A percentile compares a stretch with the other conserved stretches of the same genome.
Evolutionary conservation across 2,113 vertebrate genomes (phyloP).

Genomic region (Caranx melampygus): DNA sequence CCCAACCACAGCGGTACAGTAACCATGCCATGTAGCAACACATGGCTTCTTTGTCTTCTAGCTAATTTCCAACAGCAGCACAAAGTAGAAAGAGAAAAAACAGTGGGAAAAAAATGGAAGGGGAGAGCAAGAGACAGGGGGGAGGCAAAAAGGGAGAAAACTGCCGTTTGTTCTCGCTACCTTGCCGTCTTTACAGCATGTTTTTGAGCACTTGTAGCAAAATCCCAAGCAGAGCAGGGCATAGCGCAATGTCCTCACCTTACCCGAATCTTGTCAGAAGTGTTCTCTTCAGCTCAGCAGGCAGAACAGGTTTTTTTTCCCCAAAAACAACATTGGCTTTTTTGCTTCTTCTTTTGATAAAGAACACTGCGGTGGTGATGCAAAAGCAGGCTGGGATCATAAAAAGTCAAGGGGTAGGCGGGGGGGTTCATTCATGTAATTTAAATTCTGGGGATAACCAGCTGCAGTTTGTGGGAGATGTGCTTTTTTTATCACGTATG

Average conservation of each 20-base stretch:
- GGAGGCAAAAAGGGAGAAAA: slow-evolving; percentile 42
- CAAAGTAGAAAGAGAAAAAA: slow-evolving; percentile 24
- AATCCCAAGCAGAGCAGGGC: slow-evolving; percentile 34
- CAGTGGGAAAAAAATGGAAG: slow-evolving; percentile 9
- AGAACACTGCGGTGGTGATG: slow-evolving; percentile 38
- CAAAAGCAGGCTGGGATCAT: slow-evolving; percentile 18
- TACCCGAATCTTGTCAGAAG: slow-evolving; percentile 58
- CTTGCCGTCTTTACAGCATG: slow-evolving; percentile 36
- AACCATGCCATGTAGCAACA: slow-evolving; percentile 74
- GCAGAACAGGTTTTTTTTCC: slow-evolving; percentile 45
- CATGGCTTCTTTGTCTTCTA: slow-evolving; percentile 76
- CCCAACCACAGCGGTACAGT: slow-evolving; percentile 69
- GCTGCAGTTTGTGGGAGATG: slow-evolving; percentile 2
- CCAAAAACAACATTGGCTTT: slow-evolving; percentile 49
- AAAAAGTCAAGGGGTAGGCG: slow-evolving; percentile 18
- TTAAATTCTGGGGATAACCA: slow-evolving; percentile 36
- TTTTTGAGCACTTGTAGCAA: slow-evolving; percentile 39
- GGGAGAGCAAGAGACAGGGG: slow-evolving; percentile 2
- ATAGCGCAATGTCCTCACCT: slow-evolving; percentile 51
- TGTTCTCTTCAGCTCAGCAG: slow-evolving; percentile 62
- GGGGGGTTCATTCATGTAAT: slow-evolving; percentile 16
- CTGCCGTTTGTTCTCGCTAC: slow-evolving; percentile 32
- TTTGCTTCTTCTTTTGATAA: slow-evolving; percentile 48
- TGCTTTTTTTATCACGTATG: slow-evolving; percentile 41
- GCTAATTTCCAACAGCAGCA: slow-evolving; percentile 72